phyloP scores from a whole-genome alignment of 2,888 invertebrate genomes.

The Pasiphila rectangulata region DNA sequence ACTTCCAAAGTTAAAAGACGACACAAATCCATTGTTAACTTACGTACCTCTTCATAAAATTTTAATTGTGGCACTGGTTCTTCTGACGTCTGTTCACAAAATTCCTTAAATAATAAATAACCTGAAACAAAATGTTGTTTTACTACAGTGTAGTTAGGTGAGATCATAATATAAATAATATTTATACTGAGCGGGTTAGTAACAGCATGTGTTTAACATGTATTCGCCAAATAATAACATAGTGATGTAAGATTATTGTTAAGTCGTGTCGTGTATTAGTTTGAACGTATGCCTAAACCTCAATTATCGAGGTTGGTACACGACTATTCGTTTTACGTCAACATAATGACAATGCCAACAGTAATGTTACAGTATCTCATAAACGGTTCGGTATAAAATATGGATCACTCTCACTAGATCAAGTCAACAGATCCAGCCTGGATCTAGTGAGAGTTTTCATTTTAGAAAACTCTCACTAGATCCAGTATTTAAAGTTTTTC shows the following conservation, averaged over 20 bases:
- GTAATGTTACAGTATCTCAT: background rate
- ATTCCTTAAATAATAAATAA: slow-evolving; percentile 99
- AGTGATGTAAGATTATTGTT: slow-evolving; percentile 25
- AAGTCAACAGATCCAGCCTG: no score
- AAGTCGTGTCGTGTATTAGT: slow-evolving; percentile 22
- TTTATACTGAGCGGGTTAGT: slow-evolving; percentile 21
- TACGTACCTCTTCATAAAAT: slow-evolving; percentile 98
- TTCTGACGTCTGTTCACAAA: slow-evolving; percentile 97
- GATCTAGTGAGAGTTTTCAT: no score
- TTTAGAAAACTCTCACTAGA: no score
- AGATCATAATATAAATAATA: slow-evolving; percentile 28
- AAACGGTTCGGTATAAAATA: background rate
- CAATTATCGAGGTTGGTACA: slow-evolving; percentile 24
- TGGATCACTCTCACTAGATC: no score
- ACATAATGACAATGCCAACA: slow-evolving; percentile 17
- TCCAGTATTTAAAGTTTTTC: no score
- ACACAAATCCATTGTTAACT: slow-evolving; percentile 19
- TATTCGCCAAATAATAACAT: slow-evolving; percentile 26
- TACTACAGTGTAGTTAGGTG: slow-evolving; percentile 20
- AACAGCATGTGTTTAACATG: slow-evolving; percentile 29
- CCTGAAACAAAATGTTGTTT: slow-evolving; percentile 84
- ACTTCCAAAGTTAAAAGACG: slow-evolving; percentile 5
- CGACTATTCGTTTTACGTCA: slow-evolving; percentile 32
- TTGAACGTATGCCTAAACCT: slow-evolving; percentile 16
- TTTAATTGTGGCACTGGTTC: slow-evolving; percentile 98